Base-by-base conservation (phyloP, 1,140 invertebrate genomes). In the Hesperophylax magnus region DNA sequence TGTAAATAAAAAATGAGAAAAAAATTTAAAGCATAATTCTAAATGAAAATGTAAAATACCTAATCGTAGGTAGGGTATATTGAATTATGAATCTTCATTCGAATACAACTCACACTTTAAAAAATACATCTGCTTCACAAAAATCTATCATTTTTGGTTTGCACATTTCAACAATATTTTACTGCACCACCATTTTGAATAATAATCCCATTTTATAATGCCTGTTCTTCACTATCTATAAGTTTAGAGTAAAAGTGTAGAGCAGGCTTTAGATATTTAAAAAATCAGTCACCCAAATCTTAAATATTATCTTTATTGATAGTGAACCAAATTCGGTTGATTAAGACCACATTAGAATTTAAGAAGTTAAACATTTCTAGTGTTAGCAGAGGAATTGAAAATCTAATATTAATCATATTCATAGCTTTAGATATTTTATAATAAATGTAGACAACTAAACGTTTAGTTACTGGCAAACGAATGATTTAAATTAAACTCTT, bases 11-110 rank as follows among this genome's bases (percentile, higher is more conserved):
- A 22, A 72, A 72, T 18, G n/a, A 22, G 5, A 72, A 31, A n/a
- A 54, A 34, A 54, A 17, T 4, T 65, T 72, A 72, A 72, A 72
- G 69, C 69, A 72, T 72, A 22, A 72, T 72, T 72, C 69, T 72
- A 72, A 72, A 72, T 72, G 47, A 69, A 69, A 20, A 22, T 18
- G n/a, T 69, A 52, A 69, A 69, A 39, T 34, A 69, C 34, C 24
- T 67, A 18, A 22, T 22, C 18, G 24, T 61, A 61, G 58, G 58
- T 61, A 47, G 39, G 39, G 39, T 47, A 47, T 47, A 47, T 47
- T 47, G 39, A 47, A 47, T 47, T 47, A 11, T 14, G 39, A 14
- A 47, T 47, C 39, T 47, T 14, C 39, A 1, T 47, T 47, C 14
- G 9, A 47, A 47, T 47, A 14, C 39, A 47, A 1, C 34, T 39